Base-by-base conservation (phyloP, 2,888 invertebrate species). In the Coleophora flavipennella region DNA sequence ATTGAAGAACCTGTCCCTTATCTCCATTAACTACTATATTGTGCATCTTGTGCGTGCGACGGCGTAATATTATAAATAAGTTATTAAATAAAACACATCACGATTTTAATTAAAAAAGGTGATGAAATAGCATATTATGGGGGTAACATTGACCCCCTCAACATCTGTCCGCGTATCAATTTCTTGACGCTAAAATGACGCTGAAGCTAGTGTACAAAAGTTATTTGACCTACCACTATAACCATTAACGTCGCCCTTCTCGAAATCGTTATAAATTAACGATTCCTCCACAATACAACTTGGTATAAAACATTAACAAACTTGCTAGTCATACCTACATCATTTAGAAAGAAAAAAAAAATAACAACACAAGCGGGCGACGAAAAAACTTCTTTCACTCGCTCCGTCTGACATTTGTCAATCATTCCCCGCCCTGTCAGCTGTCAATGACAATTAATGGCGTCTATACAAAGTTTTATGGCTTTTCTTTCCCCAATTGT, bases 391-490 rank as follows among this genome's bases (percentile, higher is more conserved):
- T 56, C 59, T 60, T 62, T 62, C 52, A 57, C 55, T 49, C 58
- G 45, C 46, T 42, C n/a, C 43, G 43, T 48, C 70, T 80, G 83
- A 83, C 83, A 77, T 81, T 81, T 80, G 83, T 83, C 84, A 81
- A 81, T 83, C 83, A 81, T 62, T 65, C 70, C 73, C 67, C 60
- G 57, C 60, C 57, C 73, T 78, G 78, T 74, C 76, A 76, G 56
- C 69, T 77, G 83, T 78, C 84, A 77, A 80, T 84, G 80, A 84
- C 83, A 83, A 83, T 81, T 81, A 81, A 83, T 83, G 80, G 69
- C 69, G 59, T 57, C 73, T 61, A 79, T 81, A 76, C 73, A 80
- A 69, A 77, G 73, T 78, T 81, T 78, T 79, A 79, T 77, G 72
- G 79, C 66, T 70, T 74, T 77, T 79, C 78, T 80, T 79, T 62